Evolutionary conservation across 2,797 vertebrate species (phyloP).

Genomic region (Vipera ursinii): DNA sequence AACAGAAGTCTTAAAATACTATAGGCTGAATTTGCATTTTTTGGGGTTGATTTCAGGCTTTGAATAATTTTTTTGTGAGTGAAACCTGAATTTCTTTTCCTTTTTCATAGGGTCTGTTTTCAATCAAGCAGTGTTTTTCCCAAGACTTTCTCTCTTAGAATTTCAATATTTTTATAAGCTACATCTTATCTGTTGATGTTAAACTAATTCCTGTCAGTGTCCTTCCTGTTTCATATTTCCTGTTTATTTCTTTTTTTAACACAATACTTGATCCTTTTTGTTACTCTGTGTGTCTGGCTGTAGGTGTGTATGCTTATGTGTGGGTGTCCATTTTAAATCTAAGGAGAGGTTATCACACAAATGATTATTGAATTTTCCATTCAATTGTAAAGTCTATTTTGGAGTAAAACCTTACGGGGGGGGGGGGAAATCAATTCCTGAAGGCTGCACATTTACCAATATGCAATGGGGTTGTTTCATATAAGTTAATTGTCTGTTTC

Average conservation of each 20-base stretch:
- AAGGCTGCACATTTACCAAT: slow-evolving; percentile 33
- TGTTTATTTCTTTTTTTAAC: slow-evolving; percentile 24
- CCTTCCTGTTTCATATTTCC: slow-evolving; percentile 47
- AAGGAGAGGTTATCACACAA: slow-evolving; percentile 27
- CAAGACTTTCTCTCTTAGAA: slow-evolving; percentile 53
- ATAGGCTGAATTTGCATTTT: background rate
- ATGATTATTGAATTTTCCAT: slow-evolving; percentile 33
- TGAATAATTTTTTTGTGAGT: slow-evolving; percentile 31
- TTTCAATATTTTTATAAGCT: slow-evolving; percentile 57
- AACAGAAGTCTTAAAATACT: background rate
- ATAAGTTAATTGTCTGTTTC: slow-evolving; percentile 47
- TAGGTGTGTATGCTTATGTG: background rate
- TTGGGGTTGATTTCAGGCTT: background rate
- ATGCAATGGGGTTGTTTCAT: slow-evolving; percentile 38
- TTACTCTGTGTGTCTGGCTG: slow-evolving; percentile 9
- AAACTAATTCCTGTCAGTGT: slow-evolving; percentile 45
- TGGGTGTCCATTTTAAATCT: slow-evolving; percentile 4
- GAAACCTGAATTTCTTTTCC: slow-evolving; percentile 40
- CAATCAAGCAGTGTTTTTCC: slow-evolving; percentile 47
- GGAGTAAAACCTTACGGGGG: slow-evolving; percentile 1
- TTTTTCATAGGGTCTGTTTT: slow-evolving; percentile 43
- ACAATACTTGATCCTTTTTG: slow-evolving; percentile 23
- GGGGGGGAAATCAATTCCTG: background rate
- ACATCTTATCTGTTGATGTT: slow-evolving; percentile 45
- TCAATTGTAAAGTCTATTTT: slow-evolving; percentile 22